Percentiles rank a stretch among this genome's conserved stretches.
These are phyloP conservation scores for Xestia sexstrigata DNA, from an alignment of 2,888 invertebrate genomes.

Conservation along the genomic window DNA sequence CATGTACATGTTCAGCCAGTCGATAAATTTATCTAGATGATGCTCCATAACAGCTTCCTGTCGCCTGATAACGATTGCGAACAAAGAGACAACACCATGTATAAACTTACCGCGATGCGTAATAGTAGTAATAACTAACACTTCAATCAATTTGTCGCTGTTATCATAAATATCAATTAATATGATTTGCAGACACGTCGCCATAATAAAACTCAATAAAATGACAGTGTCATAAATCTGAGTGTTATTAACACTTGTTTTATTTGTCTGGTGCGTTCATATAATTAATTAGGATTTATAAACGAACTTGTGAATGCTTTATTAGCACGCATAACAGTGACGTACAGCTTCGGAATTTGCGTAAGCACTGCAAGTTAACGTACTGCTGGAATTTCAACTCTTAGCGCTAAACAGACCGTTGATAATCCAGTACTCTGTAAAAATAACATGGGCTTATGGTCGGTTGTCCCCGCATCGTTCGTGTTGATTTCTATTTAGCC, in stretches of 20 bases:
- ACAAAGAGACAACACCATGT: slow-evolving; percentile 14
- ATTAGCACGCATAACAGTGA: neutral
- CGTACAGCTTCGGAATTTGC: neutral
- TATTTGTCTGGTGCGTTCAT: neutral
- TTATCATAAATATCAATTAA: slow-evolving; percentile 26
- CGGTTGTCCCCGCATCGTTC: neutral
- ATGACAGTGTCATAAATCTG: slow-evolving; percentile 25
- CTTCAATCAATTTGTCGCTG: slow-evolving; percentile 19
- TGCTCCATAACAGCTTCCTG: slow-evolving; percentile 12
- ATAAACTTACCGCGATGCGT: slow-evolving; percentile 13
- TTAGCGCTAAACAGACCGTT: neutral
- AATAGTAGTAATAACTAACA: slow-evolving; percentile 13
- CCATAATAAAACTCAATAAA: slow-evolving; percentile 42
- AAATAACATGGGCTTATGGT: neutral
- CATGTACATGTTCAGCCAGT: slow-evolving; percentile 13
- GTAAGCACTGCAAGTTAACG: neutral
- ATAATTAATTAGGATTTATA: slow-evolving; percentile 1
- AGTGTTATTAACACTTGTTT: neutral
- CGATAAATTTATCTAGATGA: slow-evolving; percentile 31
- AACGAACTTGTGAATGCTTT: neutral
- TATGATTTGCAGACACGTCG: slow-evolving; percentile 26
- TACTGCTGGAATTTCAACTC: neutral
- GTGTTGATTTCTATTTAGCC: neutral
- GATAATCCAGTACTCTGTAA: neutral
- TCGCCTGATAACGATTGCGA: neutral